Base-by-base conservation (phyloP, 2,113 vertebrate genomes). In the Labeo rohita region DNA sequence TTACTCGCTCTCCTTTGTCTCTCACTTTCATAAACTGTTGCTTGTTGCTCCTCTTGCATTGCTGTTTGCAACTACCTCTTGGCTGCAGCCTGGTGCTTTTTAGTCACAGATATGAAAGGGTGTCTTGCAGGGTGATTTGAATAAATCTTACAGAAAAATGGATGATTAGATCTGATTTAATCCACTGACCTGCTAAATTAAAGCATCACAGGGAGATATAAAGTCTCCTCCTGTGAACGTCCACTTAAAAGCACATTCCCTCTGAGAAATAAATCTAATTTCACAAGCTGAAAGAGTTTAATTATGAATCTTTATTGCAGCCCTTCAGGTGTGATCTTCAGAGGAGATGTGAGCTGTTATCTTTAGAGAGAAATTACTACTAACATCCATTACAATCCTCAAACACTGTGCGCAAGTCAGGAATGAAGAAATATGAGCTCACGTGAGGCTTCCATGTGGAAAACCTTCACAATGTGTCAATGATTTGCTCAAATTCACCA, bases 261-360 rank as follows among this genome's bases (percentile, higher is more conserved):
- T 73, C 78, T 78, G 39, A 79, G 77, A 54, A 80, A 49, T 36
- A 11, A 86, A 45, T 80, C 65, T 80, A 56, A 80, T 80, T 72
- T 85, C 23, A 39, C n/a, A 21, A 54, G 49, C 49, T 43, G 81
- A 73, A 83, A 54, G 68, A n/a, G 70, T 84, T 50, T 84, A 74
- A 84, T 84, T 84, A 84, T 47, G 56, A 74, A 23, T 43, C 68
- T 61, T 34, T 52, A 77, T 10, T 10, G 28, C 23, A 15, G 8
- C 52, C 39, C 82, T 13, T 73, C 66, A 74, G 68, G 50, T 59
- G 36, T 74, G 9, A 74, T 73, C 82, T 50, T 84, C 72, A 75
- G 52, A 56, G 59, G n/a, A 28, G 47, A 72, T 43, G 28, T 8
- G 73, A 77, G 49, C 12, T 34, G 49, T 77, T 54, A 77, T 50